Base-by-base conservation (phyloP, 2,888 invertebrate genomes). In the Temnothorax unifasciatus region DNA sequence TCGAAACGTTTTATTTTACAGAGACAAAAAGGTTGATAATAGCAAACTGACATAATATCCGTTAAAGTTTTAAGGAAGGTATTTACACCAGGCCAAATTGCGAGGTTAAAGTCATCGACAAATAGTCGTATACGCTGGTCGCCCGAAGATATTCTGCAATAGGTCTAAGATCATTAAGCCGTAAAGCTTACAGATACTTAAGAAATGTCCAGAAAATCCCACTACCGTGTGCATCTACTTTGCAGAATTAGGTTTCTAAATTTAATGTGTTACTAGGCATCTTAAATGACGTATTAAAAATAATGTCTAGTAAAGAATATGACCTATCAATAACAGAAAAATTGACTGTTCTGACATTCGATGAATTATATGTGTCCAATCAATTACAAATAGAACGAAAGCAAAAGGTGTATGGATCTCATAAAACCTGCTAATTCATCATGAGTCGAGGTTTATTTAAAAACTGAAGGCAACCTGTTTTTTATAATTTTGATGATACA, bases 351-450 rank as follows among this genome's bases (percentile, higher is more conserved):
- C 11, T 69, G 4, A 69, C n/a, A 5, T 69, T 69, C n/a, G 50
- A 69, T 25, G 34, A 69, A n/a, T 5, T 69, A n/a, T 69, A 69
- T 34, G 34, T 69, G 1, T 69, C 50, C 0, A 69, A 66, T 47
- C 47, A 69, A 6, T 29, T 50, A 9, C n/a, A 69, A 9, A 15
- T 69, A 5, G 50, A 69, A 4, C 8, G n/a, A 11, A 69, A 69
- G 11, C 11, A 69, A 69, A 69, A 34, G 11, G 15, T 69, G 0
- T 52, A 69, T n/a, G 50, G 34, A 69, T n/a, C 68, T 21, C 18
- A 69, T 34, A 69, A 50, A 52, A 52, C 50, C 0, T 69, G 68
- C 34, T n/a, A 69, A 69, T 69, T 34, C 6, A 52, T 69, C 8
- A 69, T 69, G 50, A 34, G 34, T 15, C 68, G 50, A 29, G 50